phyloP scores from a whole-genome alignment of 2,888 invertebrate species.

The Lapara coniferarum region DNA sequence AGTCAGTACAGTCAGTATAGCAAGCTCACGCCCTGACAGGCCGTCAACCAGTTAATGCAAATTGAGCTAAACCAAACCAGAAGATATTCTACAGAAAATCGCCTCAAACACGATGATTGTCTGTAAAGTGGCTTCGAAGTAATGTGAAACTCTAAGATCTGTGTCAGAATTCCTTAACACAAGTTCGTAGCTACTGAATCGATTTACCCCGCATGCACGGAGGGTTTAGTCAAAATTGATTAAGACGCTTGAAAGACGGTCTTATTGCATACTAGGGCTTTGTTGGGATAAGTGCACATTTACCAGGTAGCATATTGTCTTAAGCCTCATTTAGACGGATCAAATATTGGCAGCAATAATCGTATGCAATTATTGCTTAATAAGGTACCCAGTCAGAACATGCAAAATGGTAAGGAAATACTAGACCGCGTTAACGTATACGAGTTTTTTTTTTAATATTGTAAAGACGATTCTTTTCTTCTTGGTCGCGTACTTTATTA shows the following conservation, averaged over 20 bases:
- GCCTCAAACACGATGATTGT: constrained; percentile 18
- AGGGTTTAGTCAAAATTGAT: constrained; percentile 18
- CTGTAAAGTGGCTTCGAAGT: constrained; percentile 15
- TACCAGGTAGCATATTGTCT: no score
- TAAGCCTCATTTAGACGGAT: no score
- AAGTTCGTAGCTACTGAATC: constrained; percentile 20
- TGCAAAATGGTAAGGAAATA: no score
- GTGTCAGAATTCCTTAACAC: constrained; percentile 22
- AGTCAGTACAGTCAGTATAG: not conserved
- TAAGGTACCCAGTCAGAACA: no score
- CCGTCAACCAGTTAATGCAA: not conserved
- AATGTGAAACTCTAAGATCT: constrained; percentile 23
- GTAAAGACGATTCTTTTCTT: no score
- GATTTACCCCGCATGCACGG: constrained; percentile 12
- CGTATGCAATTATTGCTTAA: no score
- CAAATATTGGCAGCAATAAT: no score
- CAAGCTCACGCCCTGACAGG: no score
- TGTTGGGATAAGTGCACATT: no score
- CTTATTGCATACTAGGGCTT: not conserved
- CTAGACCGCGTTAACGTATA: no score
- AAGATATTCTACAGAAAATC: not conserved
- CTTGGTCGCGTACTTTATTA: no score
- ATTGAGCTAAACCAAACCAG: not conserved
- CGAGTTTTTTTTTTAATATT: no score
- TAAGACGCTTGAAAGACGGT: not conserved